Conservation (phyloP, 2,797 vertebrate species). For the Phoebastria nigripes region DNA sequence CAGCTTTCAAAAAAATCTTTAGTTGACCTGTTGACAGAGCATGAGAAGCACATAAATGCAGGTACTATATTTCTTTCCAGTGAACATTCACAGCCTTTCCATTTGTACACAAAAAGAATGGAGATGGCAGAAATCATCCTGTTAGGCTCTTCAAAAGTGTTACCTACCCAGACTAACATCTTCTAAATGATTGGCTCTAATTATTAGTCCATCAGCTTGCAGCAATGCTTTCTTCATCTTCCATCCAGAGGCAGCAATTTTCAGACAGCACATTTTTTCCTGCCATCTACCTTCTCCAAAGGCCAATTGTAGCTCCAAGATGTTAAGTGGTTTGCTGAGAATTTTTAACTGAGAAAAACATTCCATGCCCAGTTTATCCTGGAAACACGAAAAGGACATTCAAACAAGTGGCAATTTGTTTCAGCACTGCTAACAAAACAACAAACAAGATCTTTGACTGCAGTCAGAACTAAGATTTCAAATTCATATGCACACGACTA, state of each 20-base stretch:
- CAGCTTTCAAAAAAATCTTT: conserved; percentile 76
- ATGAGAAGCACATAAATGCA: background rate
- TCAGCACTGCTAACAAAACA: background rate
- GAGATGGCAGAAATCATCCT: background rate
- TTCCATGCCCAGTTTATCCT: conserved; percentile 85
- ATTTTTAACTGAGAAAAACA: conserved; percentile 80
- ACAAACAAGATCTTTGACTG: background rate
- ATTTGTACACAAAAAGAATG: background rate
- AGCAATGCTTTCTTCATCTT: conserved; percentile 85
- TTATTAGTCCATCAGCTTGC: conserved; percentile 83
- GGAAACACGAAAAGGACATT: background rate
- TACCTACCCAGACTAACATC: conserved; percentile 81
- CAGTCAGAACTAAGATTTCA: background rate
- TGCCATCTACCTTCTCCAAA: conserved; percentile 68
- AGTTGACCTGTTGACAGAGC: conserved; percentile 75
- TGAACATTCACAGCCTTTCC: background rate
- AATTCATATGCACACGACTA: background rate
- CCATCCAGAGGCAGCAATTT: conserved; percentile 77
- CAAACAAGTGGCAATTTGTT: background rate
- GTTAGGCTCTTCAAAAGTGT: background rate
- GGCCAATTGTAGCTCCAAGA: conserved; percentile 73
- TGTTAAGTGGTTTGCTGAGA: conserved; percentile 79
- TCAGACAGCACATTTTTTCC: conserved; percentile 81
- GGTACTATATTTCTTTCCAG: background rate
- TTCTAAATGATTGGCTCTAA: conserved; percentile 85